Percentiles rank a stretch among this genome's conserved stretches.
phyloP scores from a whole-genome alignment of 92 coral and sea anemone species.

The Parazoanthus swiftii region DNA sequence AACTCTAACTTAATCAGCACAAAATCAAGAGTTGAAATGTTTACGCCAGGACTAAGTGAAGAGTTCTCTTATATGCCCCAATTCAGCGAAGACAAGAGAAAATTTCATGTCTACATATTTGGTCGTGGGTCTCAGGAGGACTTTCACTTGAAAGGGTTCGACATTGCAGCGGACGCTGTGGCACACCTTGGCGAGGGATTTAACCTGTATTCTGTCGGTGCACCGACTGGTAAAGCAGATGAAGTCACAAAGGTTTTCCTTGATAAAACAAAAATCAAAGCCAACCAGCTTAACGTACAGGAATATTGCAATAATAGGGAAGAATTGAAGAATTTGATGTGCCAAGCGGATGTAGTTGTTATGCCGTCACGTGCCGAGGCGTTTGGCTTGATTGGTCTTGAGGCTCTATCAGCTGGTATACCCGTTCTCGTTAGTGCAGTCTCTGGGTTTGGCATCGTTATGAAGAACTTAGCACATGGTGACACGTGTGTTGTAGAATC shows the following conservation, averaged over 20 bases:
- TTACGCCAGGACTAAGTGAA: not conserved
- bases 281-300: not conserved
- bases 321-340: not conserved
- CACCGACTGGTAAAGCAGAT: not conserved
- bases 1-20: not conserved
- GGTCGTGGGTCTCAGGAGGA: slow-evolving; percentile 39
- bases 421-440: slow-evolving; percentile 1
- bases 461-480: not conserved
- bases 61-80: not conserved
- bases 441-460: slow-evolving; percentile 4
- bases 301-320: too few species aligned
- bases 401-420: slow-evolving; percentile 11
- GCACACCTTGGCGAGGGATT: slow-evolving; percentile 8
- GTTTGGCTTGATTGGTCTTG: slow-evolving; percentile 4
- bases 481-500: not conserved
- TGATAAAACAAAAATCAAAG: not conserved
- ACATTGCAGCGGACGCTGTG: slow-evolving; percentile 43
- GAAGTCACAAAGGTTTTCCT: not conserved
- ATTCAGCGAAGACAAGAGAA: not conserved
- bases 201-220: slow-evolving; percentile 24
- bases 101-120: slow-evolving; percentile 25
- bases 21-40: not conserved
- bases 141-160: slow-evolving; percentile 30
- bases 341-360: not conserved
- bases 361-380: slow-evolving; percentile 15